Evolutionary conservation across 2,113 vertebrate genomes (phyloP).

Genomic region (Pseudopipra pipra): DNA sequence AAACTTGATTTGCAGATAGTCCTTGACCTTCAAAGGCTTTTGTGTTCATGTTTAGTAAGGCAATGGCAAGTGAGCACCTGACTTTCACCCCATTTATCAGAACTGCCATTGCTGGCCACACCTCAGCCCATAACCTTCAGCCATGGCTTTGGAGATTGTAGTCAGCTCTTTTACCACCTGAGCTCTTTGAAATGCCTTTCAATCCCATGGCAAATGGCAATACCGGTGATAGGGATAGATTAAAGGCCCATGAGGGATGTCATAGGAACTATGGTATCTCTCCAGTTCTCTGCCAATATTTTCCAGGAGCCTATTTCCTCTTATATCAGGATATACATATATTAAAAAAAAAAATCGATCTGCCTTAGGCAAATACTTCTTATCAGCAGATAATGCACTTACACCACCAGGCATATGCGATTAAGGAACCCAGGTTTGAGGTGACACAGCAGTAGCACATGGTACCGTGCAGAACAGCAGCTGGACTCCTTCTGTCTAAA

Average conservation of each 20-base stretch:
- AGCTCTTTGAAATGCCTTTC: constrained; percentile 15
- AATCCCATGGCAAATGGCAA: neutral
- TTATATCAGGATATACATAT: neutral
- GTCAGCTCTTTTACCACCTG: neutral
- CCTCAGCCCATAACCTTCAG: neutral
- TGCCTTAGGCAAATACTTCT: constrained; percentile 17
- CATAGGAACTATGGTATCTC: neutral
- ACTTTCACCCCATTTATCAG: neutral
- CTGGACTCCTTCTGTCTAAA: neutral
- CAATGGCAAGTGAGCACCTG: neutral
- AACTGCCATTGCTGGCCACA: neutral
- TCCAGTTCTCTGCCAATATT: neutral
- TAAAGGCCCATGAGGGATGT: neutral
- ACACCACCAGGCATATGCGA: neutral
- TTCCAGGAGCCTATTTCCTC: constrained; percentile 2
- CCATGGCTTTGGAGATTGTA: neutral
- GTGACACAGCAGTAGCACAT: neutral
- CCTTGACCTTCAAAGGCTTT: constrained; percentile 50
- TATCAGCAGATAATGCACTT: constrained; percentile 47
- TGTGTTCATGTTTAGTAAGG: neutral
- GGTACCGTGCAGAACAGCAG: neutral
- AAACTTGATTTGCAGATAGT: constrained; percentile 1
- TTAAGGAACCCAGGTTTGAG: neutral
- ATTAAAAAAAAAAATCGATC: neutral
- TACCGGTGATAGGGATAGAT: neutral